Evolutionary conservation across 2,888 invertebrate species (phyloP), one percentile per base, ranked within the genome.

Genomic region (Cyaniris semiargus): DNA sequence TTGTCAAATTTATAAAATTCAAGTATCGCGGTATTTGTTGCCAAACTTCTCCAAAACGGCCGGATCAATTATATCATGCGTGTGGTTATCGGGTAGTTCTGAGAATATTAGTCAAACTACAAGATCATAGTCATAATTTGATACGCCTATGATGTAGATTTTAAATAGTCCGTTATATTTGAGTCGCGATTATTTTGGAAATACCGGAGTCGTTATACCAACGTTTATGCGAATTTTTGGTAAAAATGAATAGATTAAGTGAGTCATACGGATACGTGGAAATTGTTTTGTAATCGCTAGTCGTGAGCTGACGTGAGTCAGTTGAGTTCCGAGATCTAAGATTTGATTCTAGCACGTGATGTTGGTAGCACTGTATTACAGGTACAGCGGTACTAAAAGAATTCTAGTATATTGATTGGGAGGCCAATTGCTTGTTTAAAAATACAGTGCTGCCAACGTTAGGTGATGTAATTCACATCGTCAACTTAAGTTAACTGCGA

Each of bases 211-310:
- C 21, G 60, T 60, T 60, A 60, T 60, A 23, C 60, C 13, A 21
- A 60, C 10, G 56, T 58, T 10, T 23, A 23, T 4, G 10, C 13
- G 13, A 23, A 10, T 23, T 60, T 60, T 60, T 60, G 23, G 3
- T 4, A 23, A 60, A 60, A 23, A 60, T 60, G 60, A 3, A 23
- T 60, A 23, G 13, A 23, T 60, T 60, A 8, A 23, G 21, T 60
- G 60, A 60, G 60, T 60, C 60, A 60, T 10, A 23, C 21, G 23
- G 23, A 60, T 60, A 60, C 60, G 23, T 60, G 60, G 60, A 60
- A 60, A 60, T 21, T 18, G 56, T 56, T 56, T 56, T 21, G 60
- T 60, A 23, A 60, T 23, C 23, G 13, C 60, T 1, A 23, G 23
- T 60, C 60, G 60, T 60, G 60, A 60, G 23, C 60, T 4, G 60